These are phyloP conservation scores for Drosophila meridionalis DNA, from an alignment of 2,888 invertebrate genomes.

Conservation along the genomic window DNA sequence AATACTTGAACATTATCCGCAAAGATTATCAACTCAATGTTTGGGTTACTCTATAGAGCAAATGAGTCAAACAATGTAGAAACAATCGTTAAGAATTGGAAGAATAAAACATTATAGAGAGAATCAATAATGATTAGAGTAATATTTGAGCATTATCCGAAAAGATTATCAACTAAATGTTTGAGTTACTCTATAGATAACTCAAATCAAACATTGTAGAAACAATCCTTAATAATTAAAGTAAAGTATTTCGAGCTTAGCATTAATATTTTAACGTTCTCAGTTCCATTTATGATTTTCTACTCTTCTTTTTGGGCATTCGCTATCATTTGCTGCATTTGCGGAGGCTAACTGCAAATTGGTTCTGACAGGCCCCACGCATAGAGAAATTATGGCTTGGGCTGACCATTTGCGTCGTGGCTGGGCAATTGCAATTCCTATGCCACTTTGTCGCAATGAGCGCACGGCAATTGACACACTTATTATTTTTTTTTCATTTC, in stretches of 20 bases:
- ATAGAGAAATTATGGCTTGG: constrained; percentile 30
- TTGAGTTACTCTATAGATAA: constrained; percentile 3
- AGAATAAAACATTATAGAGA: too few species aligned
- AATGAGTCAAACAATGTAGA: too few species aligned
- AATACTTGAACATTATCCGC: neutral
- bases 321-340: neutral
- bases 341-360: constrained; percentile 7
- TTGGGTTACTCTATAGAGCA: too few species aligned
- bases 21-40: constrained; percentile 12
- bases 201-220: constrained; percentile 3
- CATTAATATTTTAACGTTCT: too few species aligned
- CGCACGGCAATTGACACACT: constrained; percentile 68
- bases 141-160: neutral
- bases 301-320: too few species aligned
- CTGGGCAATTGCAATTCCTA: constrained; percentile 39
- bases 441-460: constrained; percentile 44
- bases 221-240: neutral
- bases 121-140: neutral
- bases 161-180: constrained; percentile 9
- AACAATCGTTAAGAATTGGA: too few species aligned
- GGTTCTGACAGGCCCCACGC: constrained; percentile 20
- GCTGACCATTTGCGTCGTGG: constrained; percentile 26
- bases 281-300: too few species aligned
- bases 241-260: neutral
- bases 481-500: constrained; percentile 21